These are phyloP conservation scores for Chaunax sp. DNA, from an alignment of 2,797 vertebrate species.

Conservation along the genomic window DNA sequence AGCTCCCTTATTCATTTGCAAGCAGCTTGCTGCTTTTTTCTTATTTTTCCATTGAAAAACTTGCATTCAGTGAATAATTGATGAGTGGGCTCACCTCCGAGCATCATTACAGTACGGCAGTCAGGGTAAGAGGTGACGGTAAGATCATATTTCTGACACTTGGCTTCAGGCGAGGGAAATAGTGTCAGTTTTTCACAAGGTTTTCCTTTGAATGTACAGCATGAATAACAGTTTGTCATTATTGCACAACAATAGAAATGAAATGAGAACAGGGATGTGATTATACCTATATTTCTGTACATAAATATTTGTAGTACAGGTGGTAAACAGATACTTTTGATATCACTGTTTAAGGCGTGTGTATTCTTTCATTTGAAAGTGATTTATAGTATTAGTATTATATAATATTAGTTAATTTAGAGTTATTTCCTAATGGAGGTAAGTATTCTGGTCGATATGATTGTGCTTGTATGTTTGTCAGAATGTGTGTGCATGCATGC, in stretches of 20 bases:
- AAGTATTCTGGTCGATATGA: background rate
- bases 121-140: slow-evolving; percentile 71
- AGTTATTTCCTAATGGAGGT: too few species aligned
- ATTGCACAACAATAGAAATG: slow-evolving; percentile 42
- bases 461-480: slow-evolving; percentile 15
- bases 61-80: slow-evolving; percentile 81
- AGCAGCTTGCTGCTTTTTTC: slow-evolving; percentile 35
- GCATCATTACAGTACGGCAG: slow-evolving; percentile 71
- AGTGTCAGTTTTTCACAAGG: slow-evolving; percentile 69
- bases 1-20: slow-evolving; percentile 54
- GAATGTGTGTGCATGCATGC: slow-evolving; percentile 35
- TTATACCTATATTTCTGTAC: slow-evolving; percentile 8
- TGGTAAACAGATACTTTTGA: slow-evolving; percentile 18
- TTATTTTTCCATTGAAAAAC: slow-evolving; percentile 67
- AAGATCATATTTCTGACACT: slow-evolving; percentile 79
- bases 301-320: slow-evolving; percentile 35
- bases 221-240: slow-evolving; percentile 69
- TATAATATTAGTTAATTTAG: background rate
- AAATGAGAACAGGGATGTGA: slow-evolving; percentile 25
- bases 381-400: too few species aligned
- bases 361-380: background rate
- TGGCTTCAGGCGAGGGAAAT: slow-evolving; percentile 71
- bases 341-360: background rate
- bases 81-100: slow-evolving; percentile 76
- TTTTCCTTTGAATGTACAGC: slow-evolving; percentile 46